Evolutionary conservation across 2,888 invertebrate genomes (phyloP).

Genomic region (Eremobia ochroleuca): DNA sequence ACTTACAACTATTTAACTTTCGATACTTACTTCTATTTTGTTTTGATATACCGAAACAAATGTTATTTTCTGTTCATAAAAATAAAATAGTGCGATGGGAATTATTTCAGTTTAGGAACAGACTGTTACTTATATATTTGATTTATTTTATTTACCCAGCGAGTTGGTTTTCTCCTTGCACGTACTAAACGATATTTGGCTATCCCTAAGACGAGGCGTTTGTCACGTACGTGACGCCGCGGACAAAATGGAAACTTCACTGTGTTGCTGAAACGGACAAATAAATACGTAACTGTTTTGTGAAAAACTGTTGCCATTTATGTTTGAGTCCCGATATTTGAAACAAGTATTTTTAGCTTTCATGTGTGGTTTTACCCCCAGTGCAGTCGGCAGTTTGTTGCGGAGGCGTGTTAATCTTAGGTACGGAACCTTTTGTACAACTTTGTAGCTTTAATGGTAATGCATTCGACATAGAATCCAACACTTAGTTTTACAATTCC

Average conservation of each 20-base stretch:
- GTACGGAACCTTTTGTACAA: constrained; percentile 49
- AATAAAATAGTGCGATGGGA: constrained; percentile 75
- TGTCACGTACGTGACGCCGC: constrained; percentile 90
- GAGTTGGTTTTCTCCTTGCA: constrained; percentile 89
- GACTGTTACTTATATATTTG: constrained; percentile 89
- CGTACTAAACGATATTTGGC: constrained; percentile 91
- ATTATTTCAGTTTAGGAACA: constrained; percentile 84
- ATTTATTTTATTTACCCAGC: constrained; percentile 90
- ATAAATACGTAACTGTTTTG: constrained; percentile 87
- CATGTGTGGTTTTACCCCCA: constrained; percentile 18
- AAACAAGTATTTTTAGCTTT: constrained; percentile 48
- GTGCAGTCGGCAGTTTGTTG: constrained; percentile 27
- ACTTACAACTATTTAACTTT: constrained; percentile 58
- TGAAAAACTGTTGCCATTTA: constrained; percentile 76
- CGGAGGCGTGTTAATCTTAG: constrained; percentile 40
- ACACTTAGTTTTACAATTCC: constrained; percentile 50
- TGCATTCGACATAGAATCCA: constrained; percentile 57
- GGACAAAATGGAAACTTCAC: constrained; percentile 88
- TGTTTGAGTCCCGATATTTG: constrained; percentile 65
- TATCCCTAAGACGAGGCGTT: constrained; percentile 90
- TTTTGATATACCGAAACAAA: constrained; percentile 61
- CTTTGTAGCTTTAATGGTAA: constrained; percentile 62
- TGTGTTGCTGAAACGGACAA: constrained; percentile 86
- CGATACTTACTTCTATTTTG: constrained; percentile 56
- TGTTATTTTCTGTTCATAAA: constrained; percentile 72